Evolutionary conservation across 1,140 invertebrate species (phyloP), one percentile per base, ranked within the genome.

Genomic region (Bombus balteatus): DNA sequence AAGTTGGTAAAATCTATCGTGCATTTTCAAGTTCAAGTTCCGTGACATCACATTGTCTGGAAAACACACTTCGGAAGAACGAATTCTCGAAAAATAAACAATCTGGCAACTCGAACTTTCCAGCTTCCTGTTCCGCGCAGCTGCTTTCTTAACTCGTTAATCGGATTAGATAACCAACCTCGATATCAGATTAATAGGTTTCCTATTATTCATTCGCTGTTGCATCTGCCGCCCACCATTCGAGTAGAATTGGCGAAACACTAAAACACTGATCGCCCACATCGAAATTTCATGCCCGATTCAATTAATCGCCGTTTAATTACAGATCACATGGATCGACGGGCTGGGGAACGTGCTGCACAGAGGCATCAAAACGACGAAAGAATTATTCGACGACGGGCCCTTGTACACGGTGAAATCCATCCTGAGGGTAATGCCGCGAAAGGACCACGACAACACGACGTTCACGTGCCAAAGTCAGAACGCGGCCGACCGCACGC

Each of bases 291-390:
- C 15, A 9, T 43, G 4, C 25, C 13, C n/a, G 80, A 79, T 88
- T 39, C 79, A 86, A 47, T 92, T 80, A 4, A n/a, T 47, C 32
- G 1, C 76, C 34, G 37, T 62, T 93, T 91, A 87, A 91, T 95
- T 96, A 79, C 94, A 98, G 97, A 98, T 99, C 86, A 98, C 98
- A 74, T 99, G 98, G 98, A 97, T 98, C 90, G 98, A 99, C 95
- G 98, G 98, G 34, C 96, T 97, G 43, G 97, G 97, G n/a, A 97
- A 97, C 86, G 97, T 98, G 43, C 95, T 98, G 71, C 97, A 96
- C 43, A 96, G 97, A 74, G 97, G 97, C 76, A 97, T 98, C 84
- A 97, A 97, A 86, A 96, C 97, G 90, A 96, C 97, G 32, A 96
- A 97, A 70, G 97, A 98, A 83, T 96, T 97, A n/a, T 94, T 98